Percentiles rank a stretch among this genome's conserved stretches.
phyloP scores from a whole-genome alignment of 2,797 vertebrate genomes.

The Sebastolobus altivelis region DNA sequence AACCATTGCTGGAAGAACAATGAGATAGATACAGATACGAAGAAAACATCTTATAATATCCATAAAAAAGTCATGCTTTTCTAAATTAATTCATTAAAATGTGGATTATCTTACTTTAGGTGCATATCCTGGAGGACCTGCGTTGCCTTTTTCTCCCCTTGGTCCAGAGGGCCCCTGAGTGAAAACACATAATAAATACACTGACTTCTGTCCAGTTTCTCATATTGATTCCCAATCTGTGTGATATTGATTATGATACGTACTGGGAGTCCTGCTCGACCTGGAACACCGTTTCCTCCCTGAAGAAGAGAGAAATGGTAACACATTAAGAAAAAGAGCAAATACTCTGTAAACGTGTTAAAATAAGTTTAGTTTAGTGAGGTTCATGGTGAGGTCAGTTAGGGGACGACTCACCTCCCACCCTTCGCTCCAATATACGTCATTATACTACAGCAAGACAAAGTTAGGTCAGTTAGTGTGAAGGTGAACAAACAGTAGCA shows the following conservation, averaged over 20 bases:
- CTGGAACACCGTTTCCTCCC: constrained; percentile 75
- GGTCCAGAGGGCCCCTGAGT: constrained; percentile 88
- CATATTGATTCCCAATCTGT: not conserved
- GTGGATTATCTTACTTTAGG: constrained; percentile 82
- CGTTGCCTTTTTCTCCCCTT: constrained; percentile 87
- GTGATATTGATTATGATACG: constrained; percentile 44
- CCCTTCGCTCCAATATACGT: constrained; percentile 67
- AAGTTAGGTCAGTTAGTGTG: constrained; percentile 73
- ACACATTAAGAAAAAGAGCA: not conserved
- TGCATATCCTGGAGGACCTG: constrained; percentile 85
- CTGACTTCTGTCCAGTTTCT: not conserved
- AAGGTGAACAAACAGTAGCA: constrained; percentile 31
- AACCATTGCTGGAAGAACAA: not conserved
- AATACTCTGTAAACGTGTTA: not conserved
- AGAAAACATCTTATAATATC: too few relatives aligned
- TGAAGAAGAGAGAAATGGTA: constrained; percentile 44
- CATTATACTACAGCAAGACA: constrained; percentile 78
- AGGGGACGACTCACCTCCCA: constrained; percentile 74
- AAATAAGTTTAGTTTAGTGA: not conserved
- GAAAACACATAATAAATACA: not conserved
- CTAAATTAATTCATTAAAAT: not conserved
- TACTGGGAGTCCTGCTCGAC: constrained; percentile 85
- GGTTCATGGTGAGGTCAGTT: constrained; percentile 3
- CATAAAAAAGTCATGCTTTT: too few relatives aligned
- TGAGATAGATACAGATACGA: too few relatives aligned